Percentiles rank a stretch among this genome's conserved stretches.
Conservation (phyloP, 30 jellyfish, hydroid and myxozoan species). For the Mastigias papua region DNA sequence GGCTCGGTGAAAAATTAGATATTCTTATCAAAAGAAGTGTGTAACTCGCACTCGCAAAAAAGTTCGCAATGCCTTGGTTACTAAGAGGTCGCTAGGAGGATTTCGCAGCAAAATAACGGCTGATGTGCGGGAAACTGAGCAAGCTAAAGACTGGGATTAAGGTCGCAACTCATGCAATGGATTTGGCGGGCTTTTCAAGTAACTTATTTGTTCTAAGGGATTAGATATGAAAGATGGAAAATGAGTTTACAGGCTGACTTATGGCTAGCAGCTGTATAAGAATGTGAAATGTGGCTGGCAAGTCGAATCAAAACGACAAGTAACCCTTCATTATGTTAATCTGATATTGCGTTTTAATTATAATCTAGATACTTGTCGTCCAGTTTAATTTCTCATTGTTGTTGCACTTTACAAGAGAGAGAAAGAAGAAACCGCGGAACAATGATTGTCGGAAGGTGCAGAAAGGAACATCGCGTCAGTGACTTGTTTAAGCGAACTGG, state of each 20-base stretch:
- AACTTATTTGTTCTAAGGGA: neutral
- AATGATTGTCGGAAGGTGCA: constrained; percentile 6
- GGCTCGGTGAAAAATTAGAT: no score
- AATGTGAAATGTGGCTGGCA: neutral
- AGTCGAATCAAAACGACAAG: neutral
- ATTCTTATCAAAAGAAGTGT: no score
- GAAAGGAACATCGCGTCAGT: neutral
- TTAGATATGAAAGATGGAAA: neutral
- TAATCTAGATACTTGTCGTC: neutral
- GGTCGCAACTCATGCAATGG: neutral
- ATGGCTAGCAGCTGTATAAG: neutral
- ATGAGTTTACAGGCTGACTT: neutral
- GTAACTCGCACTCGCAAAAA: no score
- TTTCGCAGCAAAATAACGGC: no score
- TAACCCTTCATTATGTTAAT: neutral
- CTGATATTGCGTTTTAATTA: neutral
- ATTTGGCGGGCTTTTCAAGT: neutral
- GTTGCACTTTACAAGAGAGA: neutral
- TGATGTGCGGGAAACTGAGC: no score
- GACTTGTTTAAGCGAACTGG: neutral
- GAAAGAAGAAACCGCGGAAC: neutral
- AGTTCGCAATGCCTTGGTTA: no score
- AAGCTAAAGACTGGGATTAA: no score
- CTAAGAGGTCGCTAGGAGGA: no score
- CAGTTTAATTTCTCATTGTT: neutral